phyloP scores from a whole-genome alignment of 1,140 invertebrate species.

The Pseudobourletiella spinata region DNA sequence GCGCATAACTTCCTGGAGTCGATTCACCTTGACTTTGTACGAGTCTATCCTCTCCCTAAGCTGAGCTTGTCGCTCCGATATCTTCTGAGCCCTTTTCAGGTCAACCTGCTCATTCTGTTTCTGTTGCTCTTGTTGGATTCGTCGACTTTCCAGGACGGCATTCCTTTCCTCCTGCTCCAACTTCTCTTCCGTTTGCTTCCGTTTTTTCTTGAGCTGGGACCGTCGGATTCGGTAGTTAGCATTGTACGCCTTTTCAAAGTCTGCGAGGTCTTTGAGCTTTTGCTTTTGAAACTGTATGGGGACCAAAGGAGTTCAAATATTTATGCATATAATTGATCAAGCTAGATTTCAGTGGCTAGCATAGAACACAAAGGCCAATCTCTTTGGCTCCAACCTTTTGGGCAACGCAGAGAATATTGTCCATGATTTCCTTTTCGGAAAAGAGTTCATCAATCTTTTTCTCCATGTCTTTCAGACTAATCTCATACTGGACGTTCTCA shows the following conservation, averaged over 20 bases:
- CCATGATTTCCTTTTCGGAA: constrained; percentile 5
- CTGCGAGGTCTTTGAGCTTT: constrained; percentile 2
- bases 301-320: neutral
- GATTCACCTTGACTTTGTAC: neutral
- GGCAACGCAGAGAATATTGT: neutral
- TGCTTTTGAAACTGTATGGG: constrained; percentile 8
- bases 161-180: neutral
- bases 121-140: neutral
- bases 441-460: constrained; percentile 1
- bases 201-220: neutral
- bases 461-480: constrained; percentile 2
- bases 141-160: constrained; percentile 1
- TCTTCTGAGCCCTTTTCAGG: neutral
- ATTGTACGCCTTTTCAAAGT: constrained; percentile 2
- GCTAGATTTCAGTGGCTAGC: neutral
- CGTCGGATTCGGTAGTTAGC: neutral
- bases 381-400: neutral
- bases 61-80: neutral
- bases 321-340: too few relatives aligned
- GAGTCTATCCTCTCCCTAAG: neutral
- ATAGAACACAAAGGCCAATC: neutral
- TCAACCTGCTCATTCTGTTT: neutral
- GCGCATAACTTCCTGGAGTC: neutral
- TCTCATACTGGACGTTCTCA: neutral
- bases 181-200: constrained; percentile 5